Percentiles rank a stretch among this genome's conserved stretches.
Conservation (phyloP, 2,888 invertebrate species). For the Tenthredo notha region DNA sequence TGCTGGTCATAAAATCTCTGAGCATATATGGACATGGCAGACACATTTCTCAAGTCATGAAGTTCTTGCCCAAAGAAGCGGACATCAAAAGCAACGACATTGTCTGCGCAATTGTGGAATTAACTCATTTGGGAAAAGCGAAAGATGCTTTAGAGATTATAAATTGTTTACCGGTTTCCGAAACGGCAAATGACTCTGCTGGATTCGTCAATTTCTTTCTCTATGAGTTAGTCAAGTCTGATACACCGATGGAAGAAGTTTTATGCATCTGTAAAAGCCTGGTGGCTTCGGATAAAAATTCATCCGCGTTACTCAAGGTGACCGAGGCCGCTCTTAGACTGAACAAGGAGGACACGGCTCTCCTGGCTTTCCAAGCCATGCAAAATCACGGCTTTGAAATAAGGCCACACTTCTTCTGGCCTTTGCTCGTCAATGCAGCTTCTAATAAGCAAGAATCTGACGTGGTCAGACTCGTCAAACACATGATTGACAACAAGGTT, state of each 20-base stretch:
- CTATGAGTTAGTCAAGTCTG: slow-evolving; percentile 81
- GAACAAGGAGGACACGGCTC: slow-evolving; percentile 78
- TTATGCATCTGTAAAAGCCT: slow-evolving; percentile 71
- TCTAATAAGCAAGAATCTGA: slow-evolving; percentile 81
- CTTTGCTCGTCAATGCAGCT: slow-evolving; percentile 80
- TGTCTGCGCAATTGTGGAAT: slow-evolving; percentile 78
- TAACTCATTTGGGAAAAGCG: slow-evolving; percentile 80
- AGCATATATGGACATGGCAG: slow-evolving; percentile 72
- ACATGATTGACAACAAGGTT: slow-evolving; percentile 81
- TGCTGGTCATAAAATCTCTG: slow-evolving; percentile 79
- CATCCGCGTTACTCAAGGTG: slow-evolving; percentile 78
- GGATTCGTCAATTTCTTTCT: slow-evolving; percentile 74
- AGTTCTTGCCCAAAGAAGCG: slow-evolving; percentile 73
- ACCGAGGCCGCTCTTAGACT: slow-evolving; percentile 80
- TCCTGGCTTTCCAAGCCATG: slow-evolving; percentile 79
- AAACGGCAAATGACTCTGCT: neutral
- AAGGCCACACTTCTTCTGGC: slow-evolving; percentile 86
- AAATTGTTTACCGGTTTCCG: slow-evolving; percentile 63
- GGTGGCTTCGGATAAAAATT: slow-evolving; percentile 69
- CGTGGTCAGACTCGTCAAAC: slow-evolving; percentile 80
- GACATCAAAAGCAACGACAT: slow-evolving; percentile 62
- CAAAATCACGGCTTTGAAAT: slow-evolving; percentile 77
- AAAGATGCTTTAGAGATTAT: slow-evolving; percentile 80
- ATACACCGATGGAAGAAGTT: slow-evolving; percentile 73
- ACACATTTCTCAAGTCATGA: slow-evolving; percentile 76